Evolutionary conservation across 2,797 vertebrate genomes (phyloP).

Genomic region (Gymnoscopelus braueri): DNA sequence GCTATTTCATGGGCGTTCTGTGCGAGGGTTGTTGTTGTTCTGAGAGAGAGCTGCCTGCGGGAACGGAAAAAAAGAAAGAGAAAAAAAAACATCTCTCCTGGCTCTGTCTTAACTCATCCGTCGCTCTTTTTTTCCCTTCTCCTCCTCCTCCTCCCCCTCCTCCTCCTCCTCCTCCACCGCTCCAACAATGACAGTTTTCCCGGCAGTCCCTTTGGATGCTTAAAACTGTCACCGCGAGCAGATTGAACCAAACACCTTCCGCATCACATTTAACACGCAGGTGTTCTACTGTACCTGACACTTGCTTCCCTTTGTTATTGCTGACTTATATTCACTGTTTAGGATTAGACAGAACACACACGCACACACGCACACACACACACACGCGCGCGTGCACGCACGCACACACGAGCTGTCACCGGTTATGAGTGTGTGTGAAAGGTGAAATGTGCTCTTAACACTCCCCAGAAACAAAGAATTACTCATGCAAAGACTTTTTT

Average conservation of each 20-base stretch:
- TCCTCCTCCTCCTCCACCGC: no score
- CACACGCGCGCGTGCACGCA: conserved; percentile 10
- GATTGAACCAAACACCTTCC: conserved; percentile 6
- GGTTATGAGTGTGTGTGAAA: conserved; percentile 40
- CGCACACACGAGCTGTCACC: conserved; percentile 13
- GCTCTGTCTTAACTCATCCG: not conserved
- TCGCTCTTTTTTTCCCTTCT: not conserved
- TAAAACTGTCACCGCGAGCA: no score
- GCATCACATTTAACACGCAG: not conserved
- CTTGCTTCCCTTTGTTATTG: conserved; percentile 11
- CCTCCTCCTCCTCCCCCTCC: no score
- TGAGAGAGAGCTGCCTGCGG: no score
- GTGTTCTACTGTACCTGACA: conserved; percentile 5
- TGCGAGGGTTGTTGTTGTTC: no score
- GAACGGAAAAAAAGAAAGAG: no score
- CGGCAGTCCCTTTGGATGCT: no score
- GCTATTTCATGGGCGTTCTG: no score
- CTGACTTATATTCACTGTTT: conserved; percentile 10
- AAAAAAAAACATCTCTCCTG: no score
- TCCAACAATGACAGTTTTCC: not conserved
- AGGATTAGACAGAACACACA: not conserved
- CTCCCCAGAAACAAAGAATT: conserved; percentile 23
- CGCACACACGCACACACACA: conserved; percentile 4
- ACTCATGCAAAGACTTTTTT: conserved; percentile 31
- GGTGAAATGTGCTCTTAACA: conserved; percentile 38